Conservation (phyloP, 2,888 invertebrate genomes). For the Cinara cedri region DNA sequence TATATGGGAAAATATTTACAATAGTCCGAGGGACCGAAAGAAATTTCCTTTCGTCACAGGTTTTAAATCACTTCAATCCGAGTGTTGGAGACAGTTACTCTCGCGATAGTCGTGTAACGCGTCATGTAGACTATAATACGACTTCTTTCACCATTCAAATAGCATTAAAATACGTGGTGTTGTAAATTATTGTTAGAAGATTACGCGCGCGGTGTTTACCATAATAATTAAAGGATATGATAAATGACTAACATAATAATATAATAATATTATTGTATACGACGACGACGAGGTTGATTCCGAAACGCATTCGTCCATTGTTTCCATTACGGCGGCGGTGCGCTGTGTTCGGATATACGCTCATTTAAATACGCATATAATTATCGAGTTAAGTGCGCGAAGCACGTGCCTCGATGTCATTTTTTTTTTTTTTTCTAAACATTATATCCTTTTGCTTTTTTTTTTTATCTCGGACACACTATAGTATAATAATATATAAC, state of each 20-base stretch:
- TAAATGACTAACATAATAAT: background rate
- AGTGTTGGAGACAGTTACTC: no score
- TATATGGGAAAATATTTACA: conserved; percentile 1
- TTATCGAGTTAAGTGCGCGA: conserved; percentile 54
- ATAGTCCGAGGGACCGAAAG: no score
- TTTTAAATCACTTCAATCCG: no score
- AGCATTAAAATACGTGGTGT: conserved; percentile 18
- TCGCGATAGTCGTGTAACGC: no score
- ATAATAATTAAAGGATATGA: conserved; percentile 33
- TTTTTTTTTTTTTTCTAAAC: conserved; percentile 13
- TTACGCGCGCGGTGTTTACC: conserved; percentile 3
- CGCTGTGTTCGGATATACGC: conserved; percentile 45
- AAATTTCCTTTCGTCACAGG: no score
- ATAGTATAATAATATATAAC: conserved; percentile 34
- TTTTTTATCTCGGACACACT: conserved; percentile 50
- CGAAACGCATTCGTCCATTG: conserved; percentile 40
- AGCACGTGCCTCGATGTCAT: conserved; percentile 50
- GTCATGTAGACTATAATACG: no score
- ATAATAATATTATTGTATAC: background rate
- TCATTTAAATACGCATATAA: conserved; percentile 57
- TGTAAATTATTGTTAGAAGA: conserved; percentile 10
- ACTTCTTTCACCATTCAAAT: background rate
- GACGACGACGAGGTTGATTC: conserved; percentile 25
- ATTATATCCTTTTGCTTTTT: conserved; percentile 46
- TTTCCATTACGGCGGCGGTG: conserved; percentile 47